Evolutionary conservation across 2,113 vertebrate genomes (phyloP), one percentile per base, ranked within the genome.

Genomic region (Pandion haliaetus): DNA sequence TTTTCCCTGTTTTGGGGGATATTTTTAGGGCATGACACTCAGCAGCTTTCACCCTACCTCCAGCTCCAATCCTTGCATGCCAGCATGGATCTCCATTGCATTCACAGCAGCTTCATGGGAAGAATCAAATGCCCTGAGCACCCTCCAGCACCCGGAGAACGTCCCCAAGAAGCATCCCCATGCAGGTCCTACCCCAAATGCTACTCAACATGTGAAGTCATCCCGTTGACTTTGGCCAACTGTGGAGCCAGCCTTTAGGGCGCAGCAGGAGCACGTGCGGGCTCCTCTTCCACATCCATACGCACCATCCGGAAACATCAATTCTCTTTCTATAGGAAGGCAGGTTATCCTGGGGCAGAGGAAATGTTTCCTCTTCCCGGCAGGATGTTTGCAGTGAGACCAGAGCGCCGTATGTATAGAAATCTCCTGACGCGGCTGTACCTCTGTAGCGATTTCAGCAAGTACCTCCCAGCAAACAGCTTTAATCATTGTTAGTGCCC

Each of bases 291-390:
- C 67, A 76, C 14, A 10, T 92, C 81, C 82, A 95, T 66, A 80
- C 38, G 91, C 71, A 93, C 74, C 67, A 65, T 69, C 96, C 15
- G 89, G 95, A 97, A 97, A 86, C 86, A 95, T 72, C 88, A 86
- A 24, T 91, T 96, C 87, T 97, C 71, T 91, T 97, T 94, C 96
- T 97, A 96, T 97, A 95, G 96, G 97, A 97, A 97, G 74, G 47
- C n/a, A 80, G 95, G 94, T 97, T 97, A 97, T 96, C 94, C 95
- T 93, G 93, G 78, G 95, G 93, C 96, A 97, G 87, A 97, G 97
- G 95, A 97, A 97, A 95, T 87, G 94, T 67, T 97, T 97, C 97
- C 97, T 97, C 87, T 97, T 93, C 91, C 94, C 0, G 21, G 93
- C 96, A 97, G 97, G 97, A 97, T 97, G 97, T 96, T 95, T 97